Percentiles rank a stretch among this genome's conserved stretches.
phyloP scores from a whole-genome alignment of 1,140 invertebrate species.

The Drosophila pachea region DNA sequence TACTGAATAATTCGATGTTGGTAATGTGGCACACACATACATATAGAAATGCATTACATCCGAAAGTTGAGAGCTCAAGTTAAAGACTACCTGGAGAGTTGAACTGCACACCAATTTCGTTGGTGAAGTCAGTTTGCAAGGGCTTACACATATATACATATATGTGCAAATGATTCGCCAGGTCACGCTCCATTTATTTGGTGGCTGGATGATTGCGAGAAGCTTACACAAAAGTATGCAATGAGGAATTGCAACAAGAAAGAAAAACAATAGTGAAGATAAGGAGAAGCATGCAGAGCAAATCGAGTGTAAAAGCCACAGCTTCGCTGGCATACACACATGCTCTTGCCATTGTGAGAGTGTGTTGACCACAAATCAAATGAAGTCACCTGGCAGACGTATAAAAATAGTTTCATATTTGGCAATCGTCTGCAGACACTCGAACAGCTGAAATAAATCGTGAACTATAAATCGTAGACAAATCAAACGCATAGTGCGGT shows the following conservation, averaged over 20 bases:
- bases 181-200: constrained; percentile 46
- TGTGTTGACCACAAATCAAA: constrained; percentile 61
- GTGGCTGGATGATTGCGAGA: background rate
- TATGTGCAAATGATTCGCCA: constrained; percentile 36
- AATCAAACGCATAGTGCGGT: background rate
- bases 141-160: constrained; percentile 6
- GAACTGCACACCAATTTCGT: constrained; percentile 1
- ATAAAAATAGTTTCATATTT: constrained; percentile 49
- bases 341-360: constrained; percentile 20
- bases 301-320: constrained; percentile 65
- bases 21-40: background rate
- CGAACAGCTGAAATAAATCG: constrained; percentile 12
- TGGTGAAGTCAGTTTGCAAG: constrained; percentile 16
- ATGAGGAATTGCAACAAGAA: constrained; percentile 63
- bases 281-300: constrained; percentile 19
- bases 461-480: constrained; percentile 36
- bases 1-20: constrained; percentile 15
- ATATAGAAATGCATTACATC: constrained; percentile 18
- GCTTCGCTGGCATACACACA: constrained; percentile 5
- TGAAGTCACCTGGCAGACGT: constrained; percentile 67
- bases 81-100: constrained; percentile 29
- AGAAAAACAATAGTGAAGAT: constrained; percentile 18
- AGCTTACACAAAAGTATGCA: constrained; percentile 56
- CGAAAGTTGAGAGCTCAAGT: constrained; percentile 13
- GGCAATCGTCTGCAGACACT: constrained; percentile 9